Evolutionary conservation across 2,797 vertebrate species (phyloP).

Genomic region (Scarus forsteni): DNA sequence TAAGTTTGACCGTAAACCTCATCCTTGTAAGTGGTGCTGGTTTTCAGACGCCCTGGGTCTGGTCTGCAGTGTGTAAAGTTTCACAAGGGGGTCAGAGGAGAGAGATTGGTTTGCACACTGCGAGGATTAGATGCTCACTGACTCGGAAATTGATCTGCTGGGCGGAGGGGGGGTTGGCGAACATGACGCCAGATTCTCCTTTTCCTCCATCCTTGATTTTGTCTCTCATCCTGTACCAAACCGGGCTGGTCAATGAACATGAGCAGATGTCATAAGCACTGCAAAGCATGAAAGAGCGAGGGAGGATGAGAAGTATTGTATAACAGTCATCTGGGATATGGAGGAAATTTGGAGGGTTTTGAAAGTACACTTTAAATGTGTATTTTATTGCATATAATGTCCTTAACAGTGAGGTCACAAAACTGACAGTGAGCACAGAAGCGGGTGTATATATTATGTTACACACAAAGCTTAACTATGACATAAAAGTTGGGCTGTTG

Average conservation of each 20-base stretch:
- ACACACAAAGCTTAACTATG: background rate
- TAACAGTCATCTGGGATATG: slow-evolving; percentile 20
- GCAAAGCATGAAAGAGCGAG: slow-evolving; percentile 24
- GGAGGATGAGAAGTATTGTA: background rate
- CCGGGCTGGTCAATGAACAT: slow-evolving; percentile 50
- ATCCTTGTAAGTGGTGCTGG: slow-evolving; percentile 23
- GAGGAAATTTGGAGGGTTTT: background rate
- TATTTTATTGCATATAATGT: background rate
- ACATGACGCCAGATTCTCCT: slow-evolving; percentile 48
- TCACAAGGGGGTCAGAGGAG: slow-evolving; percentile 52
- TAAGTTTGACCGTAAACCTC: slow-evolving; percentile 55
- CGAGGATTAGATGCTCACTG: slow-evolving; percentile 58
- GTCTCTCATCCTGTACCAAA: slow-evolving; percentile 24
- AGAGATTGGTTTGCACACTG: slow-evolving; percentile 69
- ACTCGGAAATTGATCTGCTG: slow-evolving; percentile 60
- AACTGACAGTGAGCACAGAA: background rate
- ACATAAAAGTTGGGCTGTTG: too few relatives aligned
- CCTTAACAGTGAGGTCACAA: background rate
- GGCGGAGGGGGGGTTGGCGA: slow-evolving; percentile 15
- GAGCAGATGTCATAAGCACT: slow-evolving; percentile 4
- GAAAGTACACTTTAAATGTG: background rate
- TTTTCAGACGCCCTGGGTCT: slow-evolving; percentile 39
- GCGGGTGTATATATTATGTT: background rate
- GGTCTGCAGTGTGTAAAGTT: slow-evolving; percentile 57
- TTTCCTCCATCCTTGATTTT: slow-evolving; percentile 5